These are phyloP conservation scores for Scolanthus callimorphus DNA, from an alignment of 92 coral and sea anemone species.

Conservation along the genomic window DNA sequence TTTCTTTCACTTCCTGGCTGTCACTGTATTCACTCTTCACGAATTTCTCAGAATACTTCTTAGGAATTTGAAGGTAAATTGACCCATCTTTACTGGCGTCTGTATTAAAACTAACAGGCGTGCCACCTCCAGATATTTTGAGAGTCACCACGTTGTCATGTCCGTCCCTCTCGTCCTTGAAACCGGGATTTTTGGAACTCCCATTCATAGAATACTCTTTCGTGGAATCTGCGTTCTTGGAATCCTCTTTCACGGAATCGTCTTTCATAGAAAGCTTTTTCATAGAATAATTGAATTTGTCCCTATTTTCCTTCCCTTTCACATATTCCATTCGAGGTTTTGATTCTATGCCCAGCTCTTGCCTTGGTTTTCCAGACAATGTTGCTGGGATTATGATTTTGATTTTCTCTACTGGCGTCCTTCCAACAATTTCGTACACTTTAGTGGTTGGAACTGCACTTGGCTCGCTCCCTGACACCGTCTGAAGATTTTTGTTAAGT, in stretches of 20 bases:
- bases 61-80: slow-evolving; percentile 58
- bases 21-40: slow-evolving; percentile 3
- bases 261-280: too few species aligned
- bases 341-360: too few species aligned
- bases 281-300: too few species aligned
- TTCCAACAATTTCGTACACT: background rate
- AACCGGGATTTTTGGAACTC: background rate
- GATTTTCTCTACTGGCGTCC: background rate
- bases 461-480: background rate
- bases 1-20: background rate
- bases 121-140: slow-evolving; percentile 65
- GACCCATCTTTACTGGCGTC: slow-evolving; percentile 79
- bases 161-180: slow-evolving; percentile 1
- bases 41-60: slow-evolving; percentile 19
- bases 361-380: too few species aligned
- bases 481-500: background rate
- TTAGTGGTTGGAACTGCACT: background rate
- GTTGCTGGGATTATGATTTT: background rate
- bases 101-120: slow-evolving; percentile 81
- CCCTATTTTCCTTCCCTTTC: too few species aligned
- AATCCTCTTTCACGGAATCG: background rate
- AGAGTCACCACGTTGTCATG: slow-evolving; percentile 44
- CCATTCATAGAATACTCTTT: background rate
- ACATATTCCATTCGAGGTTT: too few species aligned
- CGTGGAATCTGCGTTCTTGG: background rate